Conservation (phyloP, 2,797 vertebrate species). For the Prunella strophiata region DNA sequence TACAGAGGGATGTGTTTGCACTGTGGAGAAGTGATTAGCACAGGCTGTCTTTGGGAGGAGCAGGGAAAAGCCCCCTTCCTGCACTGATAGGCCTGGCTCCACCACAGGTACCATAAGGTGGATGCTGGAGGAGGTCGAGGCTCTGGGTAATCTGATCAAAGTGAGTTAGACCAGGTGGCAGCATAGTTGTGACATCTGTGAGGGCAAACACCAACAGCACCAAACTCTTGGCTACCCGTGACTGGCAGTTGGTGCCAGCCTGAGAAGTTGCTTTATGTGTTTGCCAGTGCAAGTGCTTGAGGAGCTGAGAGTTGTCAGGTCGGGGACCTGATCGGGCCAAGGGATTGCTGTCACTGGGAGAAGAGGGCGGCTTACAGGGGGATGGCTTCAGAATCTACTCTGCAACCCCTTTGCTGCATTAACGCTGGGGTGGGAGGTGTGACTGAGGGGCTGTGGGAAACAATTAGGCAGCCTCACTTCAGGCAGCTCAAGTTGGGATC, state of each 20-base stretch:
- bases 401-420: fast-evolving
- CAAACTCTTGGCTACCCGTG: background rate
- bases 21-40: background rate
- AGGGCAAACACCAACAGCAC: background rate
- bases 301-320: background rate
- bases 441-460: background rate
- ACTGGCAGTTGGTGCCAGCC: background rate
- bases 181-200: fast-evolving
- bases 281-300: fast-evolving
- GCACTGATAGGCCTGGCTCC: background rate
- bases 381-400: background rate
- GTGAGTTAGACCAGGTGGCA: background rate
- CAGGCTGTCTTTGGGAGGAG: background rate
- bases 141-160: background rate
- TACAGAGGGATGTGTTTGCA: background rate
- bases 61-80: background rate
- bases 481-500: background rate
- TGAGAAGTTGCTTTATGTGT: fast-evolving
- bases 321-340: fast-evolving
- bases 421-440: background rate
- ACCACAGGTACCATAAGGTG: background rate
- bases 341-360: background rate
- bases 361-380: fast-evolving
- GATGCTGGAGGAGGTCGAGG: fast-evolving
- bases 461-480: background rate